phyloP scores from a whole-genome alignment of 2,888 invertebrate species.

The Chelonus formosanus region DNA sequence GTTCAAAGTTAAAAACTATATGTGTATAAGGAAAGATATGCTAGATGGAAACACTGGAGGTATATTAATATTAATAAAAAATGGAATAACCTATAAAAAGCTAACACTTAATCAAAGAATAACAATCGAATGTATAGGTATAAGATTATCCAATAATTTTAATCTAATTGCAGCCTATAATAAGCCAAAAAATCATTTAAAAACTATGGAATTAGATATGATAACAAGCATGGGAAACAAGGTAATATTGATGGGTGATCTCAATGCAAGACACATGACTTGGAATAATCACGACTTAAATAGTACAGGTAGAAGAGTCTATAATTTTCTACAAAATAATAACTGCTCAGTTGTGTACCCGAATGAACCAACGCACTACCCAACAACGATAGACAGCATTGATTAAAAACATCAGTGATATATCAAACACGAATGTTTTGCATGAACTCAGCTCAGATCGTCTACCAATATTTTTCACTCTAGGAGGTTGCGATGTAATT shows the following conservation, averaged over 20 bases:
- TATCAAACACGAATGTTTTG: constrained; percentile 16
- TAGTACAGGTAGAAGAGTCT: constrained; percentile 29
- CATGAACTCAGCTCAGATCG: constrained; percentile 41
- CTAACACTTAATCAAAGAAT: constrained; percentile 4
- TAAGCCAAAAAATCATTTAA: not conserved
- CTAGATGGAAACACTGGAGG: constrained; percentile 35
- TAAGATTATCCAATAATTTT: not conserved
- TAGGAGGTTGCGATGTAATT: constrained; percentile 10
- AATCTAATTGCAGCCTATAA: not conserved
- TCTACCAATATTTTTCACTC: constrained; percentile 28
- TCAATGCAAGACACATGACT: constrained; percentile 36
- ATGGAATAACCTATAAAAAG: constrained; percentile 34
- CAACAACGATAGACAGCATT: constrained; percentile 36
- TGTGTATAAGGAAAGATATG: constrained; percentile 39
- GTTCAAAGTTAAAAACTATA: constrained; percentile 40
- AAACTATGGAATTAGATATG: not conserved
- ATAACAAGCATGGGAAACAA: not conserved
- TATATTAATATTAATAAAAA: constrained; percentile 39
- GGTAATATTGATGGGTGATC: constrained; percentile 37
- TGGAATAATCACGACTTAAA: constrained; percentile 37
- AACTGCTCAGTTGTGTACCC: constrained; percentile 29
- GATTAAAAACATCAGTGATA: constrained; percentile 35
- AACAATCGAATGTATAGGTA: constrained; percentile 1
- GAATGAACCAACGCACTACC: constrained; percentile 39
- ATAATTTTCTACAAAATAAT: constrained; percentile 25